Evolutionary conservation across 2,113 vertebrate species (phyloP).

Genomic region (Emydocephalus ijimae): DNA sequence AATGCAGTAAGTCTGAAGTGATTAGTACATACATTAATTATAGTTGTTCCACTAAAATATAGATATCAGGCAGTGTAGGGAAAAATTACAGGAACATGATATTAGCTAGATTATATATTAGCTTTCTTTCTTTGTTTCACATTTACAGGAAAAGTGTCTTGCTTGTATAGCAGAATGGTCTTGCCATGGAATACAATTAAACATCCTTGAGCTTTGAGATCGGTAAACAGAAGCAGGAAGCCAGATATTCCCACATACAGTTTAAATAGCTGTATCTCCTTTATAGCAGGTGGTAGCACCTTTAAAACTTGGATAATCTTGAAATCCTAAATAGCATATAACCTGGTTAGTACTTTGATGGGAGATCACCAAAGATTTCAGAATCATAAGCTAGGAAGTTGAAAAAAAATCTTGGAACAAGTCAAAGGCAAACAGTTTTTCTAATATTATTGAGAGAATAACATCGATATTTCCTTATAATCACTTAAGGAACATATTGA

Average conservation of each 20-base stretch:
- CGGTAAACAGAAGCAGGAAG: slow-evolving; percentile 6
- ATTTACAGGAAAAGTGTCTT: slow-evolving; percentile 36
- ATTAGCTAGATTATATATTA: slow-evolving; percentile 23
- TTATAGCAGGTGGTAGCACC: background rate
- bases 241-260: slow-evolving; percentile 16
- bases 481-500: background rate
- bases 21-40: background rate
- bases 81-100: slow-evolving; percentile 29
- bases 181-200: slow-evolving; percentile 12
- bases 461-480: background rate
- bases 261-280: slow-evolving; percentile 15
- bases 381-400: background rate
- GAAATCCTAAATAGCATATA: background rate
- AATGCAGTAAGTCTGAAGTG: background rate
- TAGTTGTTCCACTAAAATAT: slow-evolving; percentile 35
- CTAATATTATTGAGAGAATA: background rate
- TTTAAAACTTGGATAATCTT: background rate
- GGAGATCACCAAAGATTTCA: background rate
- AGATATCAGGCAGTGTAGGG: slow-evolving; percentile 28
- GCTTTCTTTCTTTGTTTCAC: slow-evolving; percentile 13
- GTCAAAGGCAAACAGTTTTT: background rate
- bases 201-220: background rate
- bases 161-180: slow-evolving; percentile 15
- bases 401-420: background rate
- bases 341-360: background rate